phyloP scores from a whole-genome alignment of 2,113 vertebrate genomes.

The Trichechus manatus region DNA sequence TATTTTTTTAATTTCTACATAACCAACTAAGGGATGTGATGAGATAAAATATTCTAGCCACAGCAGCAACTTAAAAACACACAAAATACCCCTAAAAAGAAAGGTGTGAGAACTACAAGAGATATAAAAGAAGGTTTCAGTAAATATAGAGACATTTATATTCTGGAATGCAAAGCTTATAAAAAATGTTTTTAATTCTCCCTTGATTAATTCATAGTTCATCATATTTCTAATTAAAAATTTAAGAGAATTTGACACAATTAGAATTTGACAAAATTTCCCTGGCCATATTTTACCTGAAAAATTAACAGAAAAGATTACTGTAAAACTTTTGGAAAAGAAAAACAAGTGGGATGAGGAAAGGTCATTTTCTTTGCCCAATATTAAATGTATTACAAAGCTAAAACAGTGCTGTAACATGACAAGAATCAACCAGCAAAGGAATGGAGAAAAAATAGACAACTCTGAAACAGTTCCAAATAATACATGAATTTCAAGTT shows the following conservation, averaged over 20 bases:
- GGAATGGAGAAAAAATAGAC: neutral
- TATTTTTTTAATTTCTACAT: neutral
- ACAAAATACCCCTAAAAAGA: neutral
- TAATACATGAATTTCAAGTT: neutral
- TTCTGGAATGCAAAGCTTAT: neutral
- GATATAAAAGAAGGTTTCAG: neutral
- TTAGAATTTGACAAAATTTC: conserved; percentile 5
- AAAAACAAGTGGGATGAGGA: conserved; percentile 8
- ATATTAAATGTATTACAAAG: neutral
- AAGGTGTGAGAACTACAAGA: neutral
- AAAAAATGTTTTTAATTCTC: neutral
- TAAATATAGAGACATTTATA: neutral
- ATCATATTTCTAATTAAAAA: neutral
- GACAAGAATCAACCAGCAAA: neutral
- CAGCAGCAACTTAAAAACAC: neutral
- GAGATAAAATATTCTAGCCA: neutral
- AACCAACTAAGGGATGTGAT: neutral
- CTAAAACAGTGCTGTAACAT: neutral
- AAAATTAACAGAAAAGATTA: neutral
- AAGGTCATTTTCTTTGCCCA: neutral
- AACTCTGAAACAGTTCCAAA: neutral
- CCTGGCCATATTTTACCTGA: neutral
- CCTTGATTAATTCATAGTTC: neutral
- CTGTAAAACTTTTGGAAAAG: neutral
- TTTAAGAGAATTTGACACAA: neutral